Percentiles rank a stretch among this genome's conserved stretches.
These are phyloP conservation scores for Enteromius thamalakanensis DNA, from an alignment of 2,797 vertebrate species.

Conservation along the genomic window DNA sequence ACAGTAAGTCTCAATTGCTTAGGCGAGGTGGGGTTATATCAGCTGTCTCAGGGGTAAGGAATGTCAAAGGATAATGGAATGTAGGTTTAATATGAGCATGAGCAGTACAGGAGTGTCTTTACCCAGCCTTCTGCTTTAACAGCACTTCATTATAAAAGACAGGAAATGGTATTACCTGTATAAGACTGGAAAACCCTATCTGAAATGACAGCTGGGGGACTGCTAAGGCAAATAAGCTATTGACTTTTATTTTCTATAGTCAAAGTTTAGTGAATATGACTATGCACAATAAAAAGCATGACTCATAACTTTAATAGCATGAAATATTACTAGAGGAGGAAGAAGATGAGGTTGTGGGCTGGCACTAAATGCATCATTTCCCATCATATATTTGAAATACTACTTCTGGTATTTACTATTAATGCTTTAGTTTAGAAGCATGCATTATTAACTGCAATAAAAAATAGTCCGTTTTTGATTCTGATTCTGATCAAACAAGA, in stretches of 20 bases:
- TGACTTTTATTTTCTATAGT: neutral
- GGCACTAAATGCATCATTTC: neutral
- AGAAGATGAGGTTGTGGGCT: neutral
- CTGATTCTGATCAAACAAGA: neutral
- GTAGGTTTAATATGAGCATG: constrained; percentile 49
- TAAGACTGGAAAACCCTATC: neutral
- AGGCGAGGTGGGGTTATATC: constrained; percentile 28
- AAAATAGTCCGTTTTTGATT: too few relatives aligned
- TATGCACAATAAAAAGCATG: neutral
- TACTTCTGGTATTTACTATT: neutral
- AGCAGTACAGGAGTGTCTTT: constrained; percentile 58
- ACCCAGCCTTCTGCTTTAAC: constrained; percentile 51
- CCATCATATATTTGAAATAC: neutral
- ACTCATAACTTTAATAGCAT: neutral
- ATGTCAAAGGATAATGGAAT: constrained; percentile 35
- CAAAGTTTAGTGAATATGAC: neutral
- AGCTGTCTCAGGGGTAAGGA: neutral
- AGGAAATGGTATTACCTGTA: neutral
- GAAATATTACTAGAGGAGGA: neutral
- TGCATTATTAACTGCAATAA: neutral
- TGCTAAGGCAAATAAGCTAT: neutral
- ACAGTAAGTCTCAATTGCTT: neutral
- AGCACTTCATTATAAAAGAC: constrained; percentile 25
- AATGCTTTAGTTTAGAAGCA: neutral
- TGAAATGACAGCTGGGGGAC: neutral